phyloP scores from a whole-genome alignment of 2,113 vertebrate genomes.

The Trinectes maculatus region DNA sequence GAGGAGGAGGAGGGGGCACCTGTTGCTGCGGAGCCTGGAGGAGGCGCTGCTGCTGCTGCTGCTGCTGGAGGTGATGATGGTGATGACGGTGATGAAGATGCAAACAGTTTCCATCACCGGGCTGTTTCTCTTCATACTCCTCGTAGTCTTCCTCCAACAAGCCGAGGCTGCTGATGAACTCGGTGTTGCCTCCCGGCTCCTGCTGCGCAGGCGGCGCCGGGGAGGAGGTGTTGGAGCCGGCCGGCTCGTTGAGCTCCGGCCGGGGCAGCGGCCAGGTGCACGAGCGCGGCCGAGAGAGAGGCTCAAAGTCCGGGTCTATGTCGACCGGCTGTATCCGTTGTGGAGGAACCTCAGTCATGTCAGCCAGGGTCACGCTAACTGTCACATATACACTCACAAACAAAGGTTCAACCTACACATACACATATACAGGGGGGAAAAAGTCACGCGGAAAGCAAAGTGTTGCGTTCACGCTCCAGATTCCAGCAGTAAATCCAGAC shows the following conservation, averaged over 20 bases:
- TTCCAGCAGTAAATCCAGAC: not conserved
- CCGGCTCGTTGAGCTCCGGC: constrained; percentile 86
- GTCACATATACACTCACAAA: constrained; percentile 44
- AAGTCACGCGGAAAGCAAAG: not conserved
- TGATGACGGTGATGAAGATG: constrained; percentile 64
- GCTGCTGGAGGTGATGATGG: constrained; percentile 64
- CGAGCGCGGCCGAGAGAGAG: constrained; percentile 86
- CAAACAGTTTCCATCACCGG: constrained; percentile 58
- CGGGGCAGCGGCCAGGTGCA: constrained; percentile 89
- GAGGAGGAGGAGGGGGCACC: constrained; percentile 73
- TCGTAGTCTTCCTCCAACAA: constrained; percentile 88
- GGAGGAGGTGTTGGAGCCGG: constrained; percentile 88
- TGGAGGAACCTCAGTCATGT: constrained; percentile 83
- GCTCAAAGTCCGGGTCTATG: constrained; percentile 90
- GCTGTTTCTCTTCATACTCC: constrained; percentile 78
- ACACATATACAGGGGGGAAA: not conserved
- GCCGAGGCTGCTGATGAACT: constrained; percentile 88
- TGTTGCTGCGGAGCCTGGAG: constrained; percentile 76
- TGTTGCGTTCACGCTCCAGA: not conserved
- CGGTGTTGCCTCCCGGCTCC: constrained; percentile 82
- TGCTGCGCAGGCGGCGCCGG: constrained; percentile 85
- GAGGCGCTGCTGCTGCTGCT: constrained; percentile 47
- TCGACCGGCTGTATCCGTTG: constrained; percentile 79
- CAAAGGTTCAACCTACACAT: constrained; percentile 3
- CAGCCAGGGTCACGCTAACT: constrained; percentile 21